Conservation (phyloP, 2,888 invertebrate genomes). For the Tridacna crocea region DNA sequence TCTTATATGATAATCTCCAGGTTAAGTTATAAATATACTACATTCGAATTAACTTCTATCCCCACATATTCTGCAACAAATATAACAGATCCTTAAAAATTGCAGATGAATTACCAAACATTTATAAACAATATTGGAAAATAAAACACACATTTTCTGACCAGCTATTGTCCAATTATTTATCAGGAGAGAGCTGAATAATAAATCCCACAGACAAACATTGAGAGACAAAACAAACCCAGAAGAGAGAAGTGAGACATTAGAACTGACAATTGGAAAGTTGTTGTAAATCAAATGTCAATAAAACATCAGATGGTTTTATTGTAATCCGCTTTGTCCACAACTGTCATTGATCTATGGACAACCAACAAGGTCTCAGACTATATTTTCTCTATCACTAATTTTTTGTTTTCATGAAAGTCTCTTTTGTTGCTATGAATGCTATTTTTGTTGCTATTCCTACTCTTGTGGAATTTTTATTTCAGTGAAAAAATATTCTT, state of each 20-base stretch:
- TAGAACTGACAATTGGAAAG: constrained; percentile 15
- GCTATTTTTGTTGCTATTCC: too few species aligned
- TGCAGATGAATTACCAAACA: constrained; percentile 5
- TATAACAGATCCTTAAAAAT: constrained; percentile 7
- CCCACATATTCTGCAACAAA: not conserved
- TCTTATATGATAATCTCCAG: constrained; percentile 12
- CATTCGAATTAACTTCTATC: not conserved
- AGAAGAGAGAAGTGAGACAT: not conserved
- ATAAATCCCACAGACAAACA: too few species aligned
- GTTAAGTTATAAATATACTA: not conserved
- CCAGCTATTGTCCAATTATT: constrained; percentile 1
- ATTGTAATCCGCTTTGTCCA: constrained; percentile 38
- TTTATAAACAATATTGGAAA: constrained; percentile 15
- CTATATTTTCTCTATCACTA: not conserved
- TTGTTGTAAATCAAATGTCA: constrained; percentile 37
- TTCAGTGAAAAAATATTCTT: too few species aligned
- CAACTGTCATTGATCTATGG: constrained; percentile 6
- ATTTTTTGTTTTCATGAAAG: too few species aligned
- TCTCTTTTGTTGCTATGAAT: too few species aligned
- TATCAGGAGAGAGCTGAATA: too few species aligned
- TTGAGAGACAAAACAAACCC: not conserved
- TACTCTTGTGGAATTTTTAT: too few species aligned
- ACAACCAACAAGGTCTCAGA: not conserved
- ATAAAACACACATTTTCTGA: constrained; percentile 12
- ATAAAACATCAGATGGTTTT: constrained; percentile 31